Evolutionary conservation across 2,888 invertebrate species (phyloP).

Genomic region (Seira musarum): DNA sequence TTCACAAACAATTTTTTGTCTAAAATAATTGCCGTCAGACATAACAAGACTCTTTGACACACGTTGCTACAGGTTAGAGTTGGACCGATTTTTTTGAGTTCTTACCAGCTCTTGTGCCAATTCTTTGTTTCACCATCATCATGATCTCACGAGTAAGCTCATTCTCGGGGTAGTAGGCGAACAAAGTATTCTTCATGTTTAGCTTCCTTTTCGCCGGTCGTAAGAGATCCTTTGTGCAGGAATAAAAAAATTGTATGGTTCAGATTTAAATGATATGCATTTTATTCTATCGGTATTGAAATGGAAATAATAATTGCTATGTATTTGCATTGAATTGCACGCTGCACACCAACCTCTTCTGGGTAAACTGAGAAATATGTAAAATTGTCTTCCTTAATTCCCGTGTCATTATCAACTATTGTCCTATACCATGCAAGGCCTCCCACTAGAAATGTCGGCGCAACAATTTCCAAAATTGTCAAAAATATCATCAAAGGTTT

Average conservation of each 20-base stretch:
- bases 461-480: slow-evolving; percentile 65
- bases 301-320: too few species aligned
- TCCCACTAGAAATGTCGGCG: slow-evolving; percentile 65
- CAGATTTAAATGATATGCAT: too few species aligned
- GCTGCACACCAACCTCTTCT: slow-evolving; percentile 49
- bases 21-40: too few species aligned
- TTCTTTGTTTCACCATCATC: slow-evolving; percentile 30
- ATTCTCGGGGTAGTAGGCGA: slow-evolving; percentile 56
- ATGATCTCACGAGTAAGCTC: slow-evolving; percentile 52
- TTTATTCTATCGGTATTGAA: too few species aligned
- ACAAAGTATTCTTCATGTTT: slow-evolving; percentile 52
- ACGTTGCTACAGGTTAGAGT: too few species aligned
- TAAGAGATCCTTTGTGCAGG: slow-evolving; percentile 44
- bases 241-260: too few species aligned
- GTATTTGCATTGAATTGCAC: too few species aligned
- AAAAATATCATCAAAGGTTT: slow-evolving; percentile 63
- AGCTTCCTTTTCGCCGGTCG: slow-evolving; percentile 53
- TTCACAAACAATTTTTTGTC: too few species aligned
- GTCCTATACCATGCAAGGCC: slow-evolving; percentile 59
- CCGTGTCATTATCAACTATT: slow-evolving; percentile 52
- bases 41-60: too few species aligned
- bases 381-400: slow-evolving; percentile 35
- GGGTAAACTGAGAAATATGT: slow-evolving; percentile 52
- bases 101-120: slow-evolving; percentile 51
- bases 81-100: too few species aligned